Percentiles rank a stretch among this genome's conserved stretches.
Conservation (phyloP, 2,888 invertebrate genomes). For the Drepana falcataria region DNA sequence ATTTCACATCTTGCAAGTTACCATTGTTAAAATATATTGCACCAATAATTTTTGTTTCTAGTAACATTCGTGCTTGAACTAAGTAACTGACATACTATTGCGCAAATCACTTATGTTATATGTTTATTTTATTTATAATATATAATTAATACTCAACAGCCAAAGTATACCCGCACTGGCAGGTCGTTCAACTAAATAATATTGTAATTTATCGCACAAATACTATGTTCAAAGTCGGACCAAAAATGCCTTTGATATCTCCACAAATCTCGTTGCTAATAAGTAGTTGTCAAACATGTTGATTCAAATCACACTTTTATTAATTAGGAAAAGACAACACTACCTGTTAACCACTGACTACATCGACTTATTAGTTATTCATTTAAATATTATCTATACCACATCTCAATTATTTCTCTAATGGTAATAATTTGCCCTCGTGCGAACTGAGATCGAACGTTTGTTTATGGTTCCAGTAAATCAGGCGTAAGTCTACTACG, state of each 20-base stretch:
- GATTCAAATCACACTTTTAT: constrained; percentile 44
- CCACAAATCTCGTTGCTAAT: constrained; percentile 45
- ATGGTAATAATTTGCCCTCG: constrained; percentile 51
- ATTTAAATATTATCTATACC: constrained; percentile 69
- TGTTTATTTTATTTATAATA: constrained; percentile 13
- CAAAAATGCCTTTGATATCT: constrained; percentile 25
- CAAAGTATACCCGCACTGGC: constrained; percentile 37
- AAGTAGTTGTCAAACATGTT: constrained; percentile 43
- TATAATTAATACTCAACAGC: constrained; percentile 61
- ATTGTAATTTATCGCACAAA: constrained; percentile 32
- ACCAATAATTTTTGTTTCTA: constrained; percentile 44
- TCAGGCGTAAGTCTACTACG: not conserved
- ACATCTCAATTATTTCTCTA: constrained; percentile 59
- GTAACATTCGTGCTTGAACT: constrained; percentile 45
- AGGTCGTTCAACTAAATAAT: constrained; percentile 33
- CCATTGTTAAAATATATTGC: constrained; percentile 59
- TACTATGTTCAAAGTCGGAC: constrained; percentile 31
- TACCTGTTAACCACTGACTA: constrained; percentile 74
- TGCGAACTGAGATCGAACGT: constrained; percentile 41
- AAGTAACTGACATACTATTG: constrained; percentile 37
- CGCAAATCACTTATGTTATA: constrained; percentile 34
- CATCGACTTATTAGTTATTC: constrained; percentile 64
- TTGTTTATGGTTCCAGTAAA: constrained; percentile 6
- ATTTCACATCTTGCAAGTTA: constrained; percentile 33
- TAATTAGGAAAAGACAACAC: constrained; percentile 68